Evolutionary conservation across 2,888 invertebrate species (phyloP).

Genomic region (Polyommatus icarus): DNA sequence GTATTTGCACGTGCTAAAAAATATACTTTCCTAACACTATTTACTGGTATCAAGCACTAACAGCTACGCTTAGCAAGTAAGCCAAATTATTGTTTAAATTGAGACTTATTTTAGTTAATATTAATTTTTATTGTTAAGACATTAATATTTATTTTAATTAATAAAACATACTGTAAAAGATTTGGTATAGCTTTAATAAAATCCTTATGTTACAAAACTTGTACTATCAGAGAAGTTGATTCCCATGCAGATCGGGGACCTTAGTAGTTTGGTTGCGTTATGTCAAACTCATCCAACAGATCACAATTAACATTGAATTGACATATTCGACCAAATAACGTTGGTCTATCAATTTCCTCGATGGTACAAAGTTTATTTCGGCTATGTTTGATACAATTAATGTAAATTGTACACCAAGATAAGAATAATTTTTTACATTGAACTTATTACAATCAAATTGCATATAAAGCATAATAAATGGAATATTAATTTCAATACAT

Average conservation of each 20-base stretch:
- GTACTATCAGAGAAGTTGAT: too few species aligned
- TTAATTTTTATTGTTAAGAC: not conserved
- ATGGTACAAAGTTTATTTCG: not conserved
- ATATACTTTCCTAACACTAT: too few species aligned
- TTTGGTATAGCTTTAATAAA: not conserved
- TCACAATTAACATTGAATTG: too few species aligned
- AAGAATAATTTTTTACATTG: slow-evolving; percentile 48
- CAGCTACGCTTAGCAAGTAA: not conserved
- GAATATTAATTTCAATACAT: not conserved
- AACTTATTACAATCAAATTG: slow-evolving; percentile 20
- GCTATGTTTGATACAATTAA: not conserved
- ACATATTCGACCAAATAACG: too few species aligned
- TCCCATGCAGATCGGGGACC: too few species aligned
- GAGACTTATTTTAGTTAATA: not conserved
- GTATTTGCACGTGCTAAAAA: too few species aligned
- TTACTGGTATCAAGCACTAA: not conserved
- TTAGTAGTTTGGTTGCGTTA: too few species aligned
- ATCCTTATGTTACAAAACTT: not conserved
- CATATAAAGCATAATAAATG: not conserved
- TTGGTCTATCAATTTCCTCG: too few species aligned
- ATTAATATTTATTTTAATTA: not conserved
- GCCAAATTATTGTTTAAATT: not conserved
- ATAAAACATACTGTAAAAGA: not conserved
- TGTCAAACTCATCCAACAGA: too few species aligned
- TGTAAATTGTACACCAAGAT: slow-evolving; percentile 2